Evolutionary conservation across 2,888 invertebrate genomes (phyloP), one percentile per base, ranked within the genome.

Genomic region (Leucophenga maculata): DNA sequence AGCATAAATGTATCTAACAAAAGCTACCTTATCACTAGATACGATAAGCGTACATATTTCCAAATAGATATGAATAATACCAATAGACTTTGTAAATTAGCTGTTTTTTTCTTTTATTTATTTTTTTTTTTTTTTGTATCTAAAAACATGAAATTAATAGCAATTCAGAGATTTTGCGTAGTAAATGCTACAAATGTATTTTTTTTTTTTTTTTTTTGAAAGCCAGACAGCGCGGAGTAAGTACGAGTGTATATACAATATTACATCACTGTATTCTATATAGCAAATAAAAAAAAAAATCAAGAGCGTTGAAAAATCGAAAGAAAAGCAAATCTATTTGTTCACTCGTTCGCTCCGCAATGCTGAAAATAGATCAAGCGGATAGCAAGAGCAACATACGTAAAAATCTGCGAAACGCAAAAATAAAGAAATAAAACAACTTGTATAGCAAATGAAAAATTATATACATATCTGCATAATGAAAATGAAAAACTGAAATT

Each of bases 291-390:
- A 39, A 44, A 60, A 57, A 57, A 31, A n/a, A 26, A 57, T 26
- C 13, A n/a, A 6, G 13, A 52, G 20, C 16, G 16, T 9, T 13
- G 52, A 52, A 52, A 52, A 18, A 52, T 52, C 52, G 52, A 48
- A 48, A 48, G 16, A n/a, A 48, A 48, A 48, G 48, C 26, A 26
- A 26, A 26, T 26, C 26, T 26, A 26, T 26, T 26, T 26, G 26
- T 26, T 26, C 26, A 26, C 3, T 6, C 39, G 11, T 39, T 39
- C 11, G 39, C 8, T 39, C 39, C 8, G 39, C 39, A 20, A 60
- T 73, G 78, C 80, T 72, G 78, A 86, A 85, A 86, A 86, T 86
- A 85, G 86, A 83, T 82, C 81, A 80, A 82, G 79, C 82, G 77
- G 79, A 79, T 77, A 77, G 65, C 52, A 72, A 26, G 22, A 16